Percentiles rank a stretch among this genome's conserved stretches.
These are phyloP conservation scores for Phalacrocorax brasilianus DNA, from an alignment of 2,113 vertebrate species.

Conservation along the genomic window DNA sequence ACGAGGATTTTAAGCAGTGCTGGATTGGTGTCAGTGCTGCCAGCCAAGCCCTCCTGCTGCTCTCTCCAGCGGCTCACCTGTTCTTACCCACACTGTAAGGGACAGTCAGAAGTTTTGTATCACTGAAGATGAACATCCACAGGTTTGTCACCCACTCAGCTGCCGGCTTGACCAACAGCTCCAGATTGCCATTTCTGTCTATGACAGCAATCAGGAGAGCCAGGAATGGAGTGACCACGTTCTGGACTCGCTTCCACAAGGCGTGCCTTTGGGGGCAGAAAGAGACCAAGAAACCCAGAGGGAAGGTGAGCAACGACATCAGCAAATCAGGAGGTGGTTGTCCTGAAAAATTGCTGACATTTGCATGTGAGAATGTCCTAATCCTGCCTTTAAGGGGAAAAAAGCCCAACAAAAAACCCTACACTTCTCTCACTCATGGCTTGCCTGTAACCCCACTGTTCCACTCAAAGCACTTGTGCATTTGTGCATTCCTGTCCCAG, in stretches of 20 bases:
- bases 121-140: conserved; percentile 90
- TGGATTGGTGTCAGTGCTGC: background rate
- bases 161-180: conserved; percentile 76
- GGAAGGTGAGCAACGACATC: background rate
- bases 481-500: background rate
- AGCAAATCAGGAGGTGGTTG: background rate
- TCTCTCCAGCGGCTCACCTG: conserved; percentile 67
- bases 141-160: conserved; percentile 75
- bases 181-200: conserved; percentile 88
- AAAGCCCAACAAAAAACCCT: rapidly evolving
- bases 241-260: conserved; percentile 90
- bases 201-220: conserved; percentile 85
- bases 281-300: background rate
- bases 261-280: conserved; percentile 77
- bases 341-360: background rate
- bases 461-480: background rate
- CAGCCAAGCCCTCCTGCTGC: background rate
- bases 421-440: background rate
- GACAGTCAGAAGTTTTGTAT: conserved; percentile 82
- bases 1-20: rapidly evolving
- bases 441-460: background rate
- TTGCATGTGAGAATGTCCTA: background rate
- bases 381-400: background rate
- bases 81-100: conserved; percentile 47
- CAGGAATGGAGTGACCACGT: conserved; percentile 82